Percentiles rank a stretch among this genome's conserved stretches.
These are phyloP conservation scores for Noturus placidus DNA, from an alignment of 2,113 vertebrate genomes.

Conservation along the genomic window DNA sequence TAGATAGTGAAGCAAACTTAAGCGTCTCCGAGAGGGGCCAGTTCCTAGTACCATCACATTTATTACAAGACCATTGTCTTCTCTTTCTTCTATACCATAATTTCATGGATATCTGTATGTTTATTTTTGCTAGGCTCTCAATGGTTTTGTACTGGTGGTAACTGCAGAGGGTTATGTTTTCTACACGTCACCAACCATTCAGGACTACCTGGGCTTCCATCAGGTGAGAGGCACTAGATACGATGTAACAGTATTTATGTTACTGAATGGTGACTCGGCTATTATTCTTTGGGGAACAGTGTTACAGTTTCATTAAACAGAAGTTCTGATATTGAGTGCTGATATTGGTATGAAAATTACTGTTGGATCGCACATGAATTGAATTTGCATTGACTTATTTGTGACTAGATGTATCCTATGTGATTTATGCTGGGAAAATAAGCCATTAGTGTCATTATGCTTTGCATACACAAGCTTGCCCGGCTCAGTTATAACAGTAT, in stretches of 20 bases:
- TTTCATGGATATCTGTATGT: not conserved
- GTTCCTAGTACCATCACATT: not conserved
- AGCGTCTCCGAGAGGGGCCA: not conserved
- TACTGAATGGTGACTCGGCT: not conserved
- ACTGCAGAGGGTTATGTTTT: constrained; percentile 70
- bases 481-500: not conserved
- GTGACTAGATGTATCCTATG: not conserved
- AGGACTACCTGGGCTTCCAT: constrained; percentile 78
- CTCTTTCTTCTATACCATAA: not conserved
- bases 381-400: not conserved
- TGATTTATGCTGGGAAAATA: not conserved
- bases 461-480: not conserved
- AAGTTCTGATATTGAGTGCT: not conserved
- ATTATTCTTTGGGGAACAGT: not conserved
- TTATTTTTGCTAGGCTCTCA: constrained; percentile 65
- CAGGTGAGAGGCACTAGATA: constrained; percentile 63
- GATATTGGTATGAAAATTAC: not conserved
- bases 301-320: not conserved
- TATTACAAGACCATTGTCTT: not conserved
- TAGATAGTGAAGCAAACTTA: not conserved
- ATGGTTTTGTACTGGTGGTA: constrained; percentile 73
- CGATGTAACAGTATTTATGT: not conserved
- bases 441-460: not conserved
- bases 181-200: constrained; percentile 70
- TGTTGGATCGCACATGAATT: not conserved